phyloP scores from a whole-genome alignment of 2,888 invertebrate genomes.

The Ethmia dodecea region DNA sequence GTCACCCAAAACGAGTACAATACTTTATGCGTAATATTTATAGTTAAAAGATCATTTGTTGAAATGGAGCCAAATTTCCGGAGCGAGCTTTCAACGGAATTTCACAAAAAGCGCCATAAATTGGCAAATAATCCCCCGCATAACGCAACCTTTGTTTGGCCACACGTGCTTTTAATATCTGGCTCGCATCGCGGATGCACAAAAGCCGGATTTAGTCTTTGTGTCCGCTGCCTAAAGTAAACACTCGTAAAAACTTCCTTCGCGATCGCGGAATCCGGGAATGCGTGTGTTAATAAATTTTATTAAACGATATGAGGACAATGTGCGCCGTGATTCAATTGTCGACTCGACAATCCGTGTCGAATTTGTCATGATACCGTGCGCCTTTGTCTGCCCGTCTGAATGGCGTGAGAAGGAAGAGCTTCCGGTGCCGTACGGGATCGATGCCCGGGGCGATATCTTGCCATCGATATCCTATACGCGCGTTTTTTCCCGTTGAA shows the following conservation, averaged over 20 bases:
- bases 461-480: conserved; percentile 59
- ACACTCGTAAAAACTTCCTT: conserved; percentile 62
- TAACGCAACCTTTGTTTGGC: conserved; percentile 77
- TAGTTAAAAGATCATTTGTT: conserved; percentile 73
- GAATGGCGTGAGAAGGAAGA: conserved; percentile 70
- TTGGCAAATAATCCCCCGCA: conserved; percentile 78
- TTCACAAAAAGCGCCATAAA: conserved; percentile 75
- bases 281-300: conserved; percentile 47
- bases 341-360: conserved; percentile 56
- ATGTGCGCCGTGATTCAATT: conserved; percentile 44
- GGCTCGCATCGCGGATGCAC: conserved; percentile 48
- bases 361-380: conserved; percentile 73
- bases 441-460: conserved; percentile 62
- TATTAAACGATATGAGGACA: conserved; percentile 57
- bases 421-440: conserved; percentile 59
- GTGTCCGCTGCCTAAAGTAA: conserved; percentile 59
- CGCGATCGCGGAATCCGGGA: conserved; percentile 10
- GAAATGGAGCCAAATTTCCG: conserved; percentile 77
- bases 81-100: conserved; percentile 68
- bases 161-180: conserved; percentile 77
- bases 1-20: conserved; percentile 50
- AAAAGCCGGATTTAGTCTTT: conserved; percentile 72
- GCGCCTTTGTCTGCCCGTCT: conserved; percentile 48
- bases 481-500: conserved; percentile 41
- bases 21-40: conserved; percentile 60